Evolutionary conservation across 2,797 vertebrate genomes (phyloP), one percentile per base, ranked within the genome.

Genomic region (Typhlichthys subterraneus): DNA sequence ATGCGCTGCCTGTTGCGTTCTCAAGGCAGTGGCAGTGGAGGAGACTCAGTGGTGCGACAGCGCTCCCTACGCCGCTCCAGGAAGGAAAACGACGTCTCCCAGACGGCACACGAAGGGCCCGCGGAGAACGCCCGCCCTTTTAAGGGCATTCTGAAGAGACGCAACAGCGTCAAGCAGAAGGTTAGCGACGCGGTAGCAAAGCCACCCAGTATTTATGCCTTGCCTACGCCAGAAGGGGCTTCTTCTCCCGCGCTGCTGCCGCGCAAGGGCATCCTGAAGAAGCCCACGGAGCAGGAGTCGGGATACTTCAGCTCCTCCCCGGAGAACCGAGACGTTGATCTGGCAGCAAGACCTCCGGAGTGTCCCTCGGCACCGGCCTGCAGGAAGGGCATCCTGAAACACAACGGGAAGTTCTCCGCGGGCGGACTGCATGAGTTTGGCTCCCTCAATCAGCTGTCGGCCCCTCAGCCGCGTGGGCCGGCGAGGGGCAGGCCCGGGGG

Each of bases 191-290:
- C 63, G 0, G 67, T 79, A 45, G 84, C 73, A 38, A 85, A 89
- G 45, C 69, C 75, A 1, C 68, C 69, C 2, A 85, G 73, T 0
- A 50, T 71, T 23, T 61, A 78, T 46, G 61, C 63, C 48, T 59
- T 63, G 55, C 68, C 81, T n/a, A 1, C 56, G 53, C 12, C 81
- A 12, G 11, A 63, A 66, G 23, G 19, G 15, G 9, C 57, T 15
- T 65, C 77, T 17, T 67, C 82, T 5, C 61, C 79, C 31, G 12
- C 45, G 0, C 60, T 56, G 0, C 31, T 72, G 33, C 97, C 98
- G 55, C 96, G 87, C 73, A 99, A 98, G 84, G 95, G 98, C 33
- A 99, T 99, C 63, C 86, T 99, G 8, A 99, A 99, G 86, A 99
- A 97, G 57, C 87, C 95, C 0, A 45, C 60, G 0, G 92, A 94